Conservation (phyloP, 1,140 invertebrate genomes). For the Dryas iulia region DNA sequence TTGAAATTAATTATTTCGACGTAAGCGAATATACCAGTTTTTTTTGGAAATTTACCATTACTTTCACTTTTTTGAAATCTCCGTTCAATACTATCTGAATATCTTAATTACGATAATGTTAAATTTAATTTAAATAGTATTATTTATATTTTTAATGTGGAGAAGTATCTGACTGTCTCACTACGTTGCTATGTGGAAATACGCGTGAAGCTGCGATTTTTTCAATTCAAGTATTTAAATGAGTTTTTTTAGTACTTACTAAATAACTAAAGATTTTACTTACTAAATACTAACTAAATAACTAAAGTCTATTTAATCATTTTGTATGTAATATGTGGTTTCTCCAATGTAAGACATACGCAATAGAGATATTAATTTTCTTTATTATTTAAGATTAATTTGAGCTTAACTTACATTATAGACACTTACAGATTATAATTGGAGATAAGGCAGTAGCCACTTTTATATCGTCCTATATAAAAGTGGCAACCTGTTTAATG, state of each 20-base stretch:
- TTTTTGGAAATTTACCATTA: neutral
- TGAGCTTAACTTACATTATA: neutral
- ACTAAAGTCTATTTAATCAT: too few species aligned
- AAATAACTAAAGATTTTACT: too few species aligned
- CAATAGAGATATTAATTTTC: neutral
- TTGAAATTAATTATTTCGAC: neutral
- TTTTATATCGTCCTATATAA: neutral
- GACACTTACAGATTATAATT: neutral
- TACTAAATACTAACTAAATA: too few species aligned
- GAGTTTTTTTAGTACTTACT: too few species aligned
- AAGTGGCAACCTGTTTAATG: slow-evolving; percentile 1
- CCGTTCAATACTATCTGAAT: neutral
- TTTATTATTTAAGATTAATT: neutral
- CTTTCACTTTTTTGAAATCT: slow-evolving; percentile 2
- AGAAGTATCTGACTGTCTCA: too few species aligned
- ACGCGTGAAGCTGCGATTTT: too few species aligned
- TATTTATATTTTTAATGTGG: too few species aligned
- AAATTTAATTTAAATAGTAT: neutral
- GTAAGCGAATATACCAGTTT: neutral
- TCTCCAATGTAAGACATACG: too few species aligned
- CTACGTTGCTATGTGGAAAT: too few species aligned
- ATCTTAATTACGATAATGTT: neutral
- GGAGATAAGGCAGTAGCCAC: neutral
- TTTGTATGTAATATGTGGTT: too few species aligned
- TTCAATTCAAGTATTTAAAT: neutral